Evolutionary conservation across 2,113 vertebrate species (phyloP), one percentile per base, ranked within the genome.

Genomic region (Mormyrus iriodes): DNA sequence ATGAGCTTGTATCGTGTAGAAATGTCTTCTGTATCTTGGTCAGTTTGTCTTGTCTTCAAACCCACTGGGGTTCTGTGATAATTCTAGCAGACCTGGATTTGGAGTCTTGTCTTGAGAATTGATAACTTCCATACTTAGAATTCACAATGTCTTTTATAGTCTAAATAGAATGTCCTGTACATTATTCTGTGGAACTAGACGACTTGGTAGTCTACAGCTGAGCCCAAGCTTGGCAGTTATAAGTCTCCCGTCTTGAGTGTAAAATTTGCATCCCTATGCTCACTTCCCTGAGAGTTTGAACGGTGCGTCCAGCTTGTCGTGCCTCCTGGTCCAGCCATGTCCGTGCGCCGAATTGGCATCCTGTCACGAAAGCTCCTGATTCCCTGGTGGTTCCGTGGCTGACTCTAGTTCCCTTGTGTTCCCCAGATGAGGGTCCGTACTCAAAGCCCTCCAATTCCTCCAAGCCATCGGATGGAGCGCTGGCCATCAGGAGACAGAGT

Each of bases 371-470:
- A 39, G 85, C 48, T 12, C 27, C 31, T 39, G 85, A 39, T 86
- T 51, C 5, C n/a, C 21, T 86, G 51, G 85, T 53, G 51, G 31
- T 86, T 55, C 49, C 42, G 35, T 79, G 27, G 88, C 69, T 76
- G 46, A 88, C 61, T 31, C 65, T 79, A 88, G 88, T 93, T 93
- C 92, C 93, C 92, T 93, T 95, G 90, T 94, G 94, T 96, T 95
- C 96, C 94, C 76, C 97, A 99, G 98, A 99, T 99, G 98, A 99
- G 93, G 98, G 98, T 94, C 98, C 98, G 91, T 99, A 99, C 94
- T 96, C 97, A 93, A 99, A 99, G 94, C 97, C 98, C 96, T 95
- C 97, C 93, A 96, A 96, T 93, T 97, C 98, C 93, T 96, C 97
- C 91, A 97, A 97, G 93, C 96, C 97, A 93, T 96, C 97, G 85